Percentiles rank a stretch among this genome's conserved stretches.
phyloP scores from a whole-genome alignment of 2,888 invertebrate genomes.

The Ferrisia virgata region DNA sequence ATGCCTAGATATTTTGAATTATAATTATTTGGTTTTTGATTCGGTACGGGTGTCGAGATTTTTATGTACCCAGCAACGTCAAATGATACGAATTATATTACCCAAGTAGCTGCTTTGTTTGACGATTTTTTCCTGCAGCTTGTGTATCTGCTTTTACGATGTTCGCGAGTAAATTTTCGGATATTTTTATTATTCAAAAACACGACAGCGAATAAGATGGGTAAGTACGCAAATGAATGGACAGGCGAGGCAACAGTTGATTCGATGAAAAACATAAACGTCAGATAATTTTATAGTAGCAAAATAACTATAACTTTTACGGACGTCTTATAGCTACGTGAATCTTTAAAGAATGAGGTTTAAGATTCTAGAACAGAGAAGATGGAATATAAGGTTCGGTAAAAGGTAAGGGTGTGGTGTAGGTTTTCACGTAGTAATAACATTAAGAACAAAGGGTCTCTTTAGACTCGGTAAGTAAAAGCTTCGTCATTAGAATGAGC shows the following conservation, averaged over 20 bases:
- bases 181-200: background rate
- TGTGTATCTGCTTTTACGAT: too few species aligned
- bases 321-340: constrained; percentile 31
- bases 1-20: background rate
- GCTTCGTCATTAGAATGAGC: constrained; percentile 46
- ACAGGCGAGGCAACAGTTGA: background rate
- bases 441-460: constrained; percentile 44
- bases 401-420: constrained; percentile 40
- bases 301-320: constrained; percentile 16
- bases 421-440: constrained; percentile 44
- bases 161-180: background rate
- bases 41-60: background rate
- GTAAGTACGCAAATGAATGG: background rate
- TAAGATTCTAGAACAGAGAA: constrained; percentile 32
- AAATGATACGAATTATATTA: too few species aligned
- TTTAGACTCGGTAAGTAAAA: constrained; percentile 42
- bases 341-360: constrained; percentile 32
- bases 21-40: background rate
- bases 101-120: too few species aligned
- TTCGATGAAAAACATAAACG: background rate
- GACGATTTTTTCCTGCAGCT: too few species aligned
- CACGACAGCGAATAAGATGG: background rate
- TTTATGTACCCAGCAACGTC: too few species aligned
- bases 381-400: constrained; percentile 24
- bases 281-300: background rate